Base-by-base conservation (phyloP, 64 coral and sea anemone genomes). In the Orbicella faveolata region DNA sequence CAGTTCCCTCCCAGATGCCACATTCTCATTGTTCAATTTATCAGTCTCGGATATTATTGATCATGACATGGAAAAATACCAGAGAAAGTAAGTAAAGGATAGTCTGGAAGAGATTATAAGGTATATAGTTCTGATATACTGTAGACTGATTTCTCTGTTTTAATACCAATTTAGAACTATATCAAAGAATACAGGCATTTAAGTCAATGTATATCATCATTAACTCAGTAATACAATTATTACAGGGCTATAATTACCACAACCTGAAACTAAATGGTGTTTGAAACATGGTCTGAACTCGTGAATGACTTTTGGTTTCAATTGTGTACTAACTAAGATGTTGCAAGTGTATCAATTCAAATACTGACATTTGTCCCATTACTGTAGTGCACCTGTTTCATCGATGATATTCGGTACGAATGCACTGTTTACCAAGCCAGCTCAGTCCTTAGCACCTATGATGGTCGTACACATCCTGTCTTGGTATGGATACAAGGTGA, bases 371-470 rank as follows among this genome's bases (percentile, higher is more conserved):
- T 75, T 61, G 8, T 37, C 54, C 54, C 54, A 3, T n/a, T 55
- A 23, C 36, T 78, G 48, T 67, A 98, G 96, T 75, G 88, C 87
- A 72, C 96, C 96, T 63, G 80, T 98, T 53, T 98, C 96, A 33
- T 98, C 96, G 4, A 93, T 98, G 93, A 94, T 98, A 75, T 98
- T 98, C 86, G 96, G 93, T 12, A 98, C 96, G 48, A 98, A 98
- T 62, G 96, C 93, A 57, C 84, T 98, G 25, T 98, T 98, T 68
- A 98, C 96, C 53, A 98, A 98, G 53, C 96, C 96, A 87, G 93
- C 96, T 6, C 96, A 98, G 84, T 98, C 96, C 13, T 61, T 95
- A 20, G 96, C 96, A 26, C 96, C 96, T 0, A 98, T 98, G 93
- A 35, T 98, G 36, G 88, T 98, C 7, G 83, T 98, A 52, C 89